These are phyloP conservation scores for Ectemnius cavifrons DNA, from an alignment of 2,888 invertebrate species.

Conservation along the genomic window DNA sequence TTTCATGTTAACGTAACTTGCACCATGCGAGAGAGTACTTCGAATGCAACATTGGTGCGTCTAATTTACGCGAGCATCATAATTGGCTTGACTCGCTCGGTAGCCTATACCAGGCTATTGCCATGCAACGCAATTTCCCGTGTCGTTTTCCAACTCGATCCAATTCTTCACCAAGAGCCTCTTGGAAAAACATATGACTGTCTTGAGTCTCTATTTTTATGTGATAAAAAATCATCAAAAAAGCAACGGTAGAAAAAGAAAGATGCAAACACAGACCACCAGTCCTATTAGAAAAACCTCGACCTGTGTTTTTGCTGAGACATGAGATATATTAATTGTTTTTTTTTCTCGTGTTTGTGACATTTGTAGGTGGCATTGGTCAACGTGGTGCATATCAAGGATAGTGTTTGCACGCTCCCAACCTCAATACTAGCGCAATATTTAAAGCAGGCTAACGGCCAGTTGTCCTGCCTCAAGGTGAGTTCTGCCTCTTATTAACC, in stretches of 20 bases:
- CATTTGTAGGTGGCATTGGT: slow-evolving; percentile 86
- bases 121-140: too few species aligned
- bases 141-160: too few species aligned
- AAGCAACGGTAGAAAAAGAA: too few species aligned
- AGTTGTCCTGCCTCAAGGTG: slow-evolving; percentile 90
- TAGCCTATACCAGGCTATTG: not conserved
- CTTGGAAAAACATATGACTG: too few species aligned
- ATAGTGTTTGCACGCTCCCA: slow-evolving; percentile 88
- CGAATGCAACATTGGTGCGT: not conserved
- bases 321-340: too few species aligned
- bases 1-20: not conserved
- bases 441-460: slow-evolving; percentile 90
- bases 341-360: too few species aligned
- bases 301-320: too few species aligned
- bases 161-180: too few species aligned
- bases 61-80: slow-evolving; percentile 2
- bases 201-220: too few species aligned
- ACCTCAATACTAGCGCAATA: slow-evolving; percentile 92
- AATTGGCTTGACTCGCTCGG: not conserved
- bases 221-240: too few species aligned
- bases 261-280: too few species aligned
- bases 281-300: too few species aligned
- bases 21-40: not conserved
- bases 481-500: slow-evolving; percentile 50
- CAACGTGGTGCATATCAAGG: slow-evolving; percentile 90